Evolutionary conservation across 2,888 invertebrate species (phyloP), one percentile per base, ranked within the genome.

Genomic region (Macrosiphum euphorbiae): DNA sequence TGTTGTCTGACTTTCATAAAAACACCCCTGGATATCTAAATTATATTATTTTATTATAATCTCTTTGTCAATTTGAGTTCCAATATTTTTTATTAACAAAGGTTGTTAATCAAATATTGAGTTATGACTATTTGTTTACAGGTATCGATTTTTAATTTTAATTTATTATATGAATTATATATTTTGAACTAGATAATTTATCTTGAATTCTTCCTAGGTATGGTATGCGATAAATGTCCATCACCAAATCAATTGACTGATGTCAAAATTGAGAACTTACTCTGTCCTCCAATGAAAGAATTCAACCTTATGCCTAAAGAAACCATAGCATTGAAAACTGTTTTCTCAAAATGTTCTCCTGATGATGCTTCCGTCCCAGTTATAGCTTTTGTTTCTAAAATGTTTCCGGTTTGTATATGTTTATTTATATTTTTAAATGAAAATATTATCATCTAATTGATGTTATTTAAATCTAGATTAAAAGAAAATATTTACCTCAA

Each of bases 151-250:
- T 52, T 84, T 35, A 58, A 58, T 26, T 26, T 58, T 8, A 26
- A 58, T 78, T 50, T 89, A 90, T 88, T 94, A 85, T 35, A 44
- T 78, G 13, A 11, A 50, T 87, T 28, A 52, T 50, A 8, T 50
- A 13, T 87, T 11, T 13, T 44, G 24, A 86, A 89, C 26, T 86
- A 26, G 24, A 35, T 58, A 13, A 52, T n/a, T 24, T 94, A 58
- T 92, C 87, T 67, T 90, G 47, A 50, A 95, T 20, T 94, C 3
- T 41, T 26, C 7, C 1, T 28, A 96, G 97, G 97, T 95, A 98
- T 98, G 97, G 98, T 98, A 1, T 97, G 98, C 95, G 96, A 96
- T 89, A 97, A 97, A 95, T 96, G 99, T n/a, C 98, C 99, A 0
- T 97, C 98, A 2, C 99, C 99, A 0, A 96, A 97, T 95, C 96